Conservation (phyloP, 2,797 vertebrate genomes). For the Pseudotriccus pelzelni region DNA sequence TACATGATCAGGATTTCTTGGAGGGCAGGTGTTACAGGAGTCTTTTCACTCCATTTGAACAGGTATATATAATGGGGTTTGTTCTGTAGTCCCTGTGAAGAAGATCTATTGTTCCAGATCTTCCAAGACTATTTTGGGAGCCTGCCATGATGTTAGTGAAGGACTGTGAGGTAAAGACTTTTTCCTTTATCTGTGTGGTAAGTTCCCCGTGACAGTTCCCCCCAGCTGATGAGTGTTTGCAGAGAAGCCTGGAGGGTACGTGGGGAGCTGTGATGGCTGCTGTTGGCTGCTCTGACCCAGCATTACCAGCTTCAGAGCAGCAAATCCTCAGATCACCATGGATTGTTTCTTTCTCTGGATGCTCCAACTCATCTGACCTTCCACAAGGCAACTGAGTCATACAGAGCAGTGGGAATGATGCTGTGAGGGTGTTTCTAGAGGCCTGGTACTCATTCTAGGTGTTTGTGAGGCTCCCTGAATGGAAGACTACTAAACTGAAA, state of each 20-base stretch:
- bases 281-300: not conserved
- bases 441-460: not conserved
- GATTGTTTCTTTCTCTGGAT: not conserved
- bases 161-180: not conserved
- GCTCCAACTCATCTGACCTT: not conserved
- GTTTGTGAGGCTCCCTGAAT: not conserved
- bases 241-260: not conserved
- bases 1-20: not conserved
- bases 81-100: not conserved
- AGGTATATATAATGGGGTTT: not conserved
- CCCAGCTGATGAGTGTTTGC: not conserved
- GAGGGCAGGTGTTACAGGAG: not conserved
- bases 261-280: not conserved
- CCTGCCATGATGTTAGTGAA: not conserved
- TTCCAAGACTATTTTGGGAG: not conserved
- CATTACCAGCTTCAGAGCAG: not conserved
- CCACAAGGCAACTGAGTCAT: not conserved
- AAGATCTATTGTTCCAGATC: not conserved
- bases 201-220: not conserved
- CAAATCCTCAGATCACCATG: not conserved
- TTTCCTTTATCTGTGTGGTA: not conserved
- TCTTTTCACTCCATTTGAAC: not conserved
- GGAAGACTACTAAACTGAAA: not conserved
- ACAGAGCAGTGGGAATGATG: not conserved
- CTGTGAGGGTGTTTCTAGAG: not conserved